phyloP scores from a whole-genome alignment of 2,113 vertebrate species.

The Callochromis pleurospilus region DNA sequence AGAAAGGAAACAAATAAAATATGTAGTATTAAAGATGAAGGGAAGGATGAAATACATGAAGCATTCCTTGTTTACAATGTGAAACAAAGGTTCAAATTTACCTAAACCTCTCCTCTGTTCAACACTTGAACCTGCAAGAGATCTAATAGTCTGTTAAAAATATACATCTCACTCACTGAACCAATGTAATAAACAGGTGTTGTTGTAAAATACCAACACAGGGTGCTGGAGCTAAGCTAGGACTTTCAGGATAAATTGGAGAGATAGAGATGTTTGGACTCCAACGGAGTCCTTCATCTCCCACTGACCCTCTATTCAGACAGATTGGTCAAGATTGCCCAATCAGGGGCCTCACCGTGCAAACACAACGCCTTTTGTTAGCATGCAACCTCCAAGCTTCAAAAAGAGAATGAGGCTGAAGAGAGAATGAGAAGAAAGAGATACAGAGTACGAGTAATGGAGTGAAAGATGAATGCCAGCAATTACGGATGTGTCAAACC shows the following conservation, averaged over 20 bases:
- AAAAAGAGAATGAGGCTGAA: constrained; percentile 44
- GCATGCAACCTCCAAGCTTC: constrained; percentile 46
- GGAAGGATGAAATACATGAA: not conserved
- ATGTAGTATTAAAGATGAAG: not conserved
- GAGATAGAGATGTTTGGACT: constrained; percentile 60
- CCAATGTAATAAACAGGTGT: not conserved
- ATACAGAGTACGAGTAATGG: constrained; percentile 33
- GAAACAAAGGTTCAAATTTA: not conserved
- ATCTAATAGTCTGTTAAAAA: not conserved
- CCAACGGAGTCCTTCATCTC: constrained; percentile 55
- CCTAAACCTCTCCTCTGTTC: not conserved
- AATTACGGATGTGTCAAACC: constrained; percentile 51
- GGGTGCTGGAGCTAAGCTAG: not conserved
- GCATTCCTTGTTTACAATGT: not conserved
- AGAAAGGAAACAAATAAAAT: not conserved
- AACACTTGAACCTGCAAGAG: not conserved
- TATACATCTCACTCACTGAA: not conserved
- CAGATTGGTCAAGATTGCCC: constrained; percentile 71
- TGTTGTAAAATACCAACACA: not conserved
- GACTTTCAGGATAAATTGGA: not conserved
- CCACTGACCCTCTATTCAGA: constrained; percentile 66
- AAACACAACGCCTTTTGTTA: constrained; percentile 74
- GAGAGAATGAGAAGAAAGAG: constrained; percentile 42
- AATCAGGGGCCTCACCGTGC: constrained; percentile 68
- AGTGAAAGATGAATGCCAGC: constrained; percentile 34